These are phyloP conservation scores for Noctua pronuba DNA, from an alignment of 2,888 invertebrate species.

Conservation along the genomic window DNA sequence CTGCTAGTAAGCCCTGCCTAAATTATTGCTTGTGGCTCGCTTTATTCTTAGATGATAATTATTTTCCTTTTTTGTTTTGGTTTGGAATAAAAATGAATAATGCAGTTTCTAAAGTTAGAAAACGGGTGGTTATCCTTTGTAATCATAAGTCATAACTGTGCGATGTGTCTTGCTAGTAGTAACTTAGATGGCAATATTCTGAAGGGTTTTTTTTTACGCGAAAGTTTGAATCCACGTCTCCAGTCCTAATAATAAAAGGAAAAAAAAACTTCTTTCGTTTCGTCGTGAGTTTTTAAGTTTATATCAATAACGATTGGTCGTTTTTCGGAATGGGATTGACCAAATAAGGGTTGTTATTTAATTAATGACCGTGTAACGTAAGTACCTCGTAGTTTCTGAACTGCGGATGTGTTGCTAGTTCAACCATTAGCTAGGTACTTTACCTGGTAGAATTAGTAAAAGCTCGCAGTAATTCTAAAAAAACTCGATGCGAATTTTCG, in stretches of 20 bases:
- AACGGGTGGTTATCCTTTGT: background rate
- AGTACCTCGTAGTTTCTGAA: background rate
- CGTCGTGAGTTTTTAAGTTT: background rate
- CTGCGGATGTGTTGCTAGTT: background rate
- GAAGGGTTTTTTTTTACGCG: background rate
- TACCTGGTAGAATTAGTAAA: background rate
- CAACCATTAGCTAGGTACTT: background rate
- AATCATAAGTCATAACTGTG: background rate
- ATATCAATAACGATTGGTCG: background rate
- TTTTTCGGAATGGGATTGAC: background rate
- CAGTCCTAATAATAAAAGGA: background rate
- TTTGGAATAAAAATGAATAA: background rate
- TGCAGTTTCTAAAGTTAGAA: background rate
- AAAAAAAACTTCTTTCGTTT: background rate
- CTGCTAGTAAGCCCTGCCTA: slow-evolving; percentile 37
- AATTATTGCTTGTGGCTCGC: slow-evolving; percentile 34
- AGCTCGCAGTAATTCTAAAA: slow-evolving; percentile 2
- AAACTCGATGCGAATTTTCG: background rate
- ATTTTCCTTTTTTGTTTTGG: slow-evolving; percentile 12
- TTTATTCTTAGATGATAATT: slow-evolving; percentile 27
- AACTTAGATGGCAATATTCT: background rate
- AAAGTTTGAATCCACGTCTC: background rate
- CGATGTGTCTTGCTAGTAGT: background rate
- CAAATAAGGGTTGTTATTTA: slow-evolving; percentile 3
- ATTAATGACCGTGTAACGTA: background rate